Conservation (phyloP, 2,888 invertebrate species). For the Lasioglossum marginatum region DNA sequence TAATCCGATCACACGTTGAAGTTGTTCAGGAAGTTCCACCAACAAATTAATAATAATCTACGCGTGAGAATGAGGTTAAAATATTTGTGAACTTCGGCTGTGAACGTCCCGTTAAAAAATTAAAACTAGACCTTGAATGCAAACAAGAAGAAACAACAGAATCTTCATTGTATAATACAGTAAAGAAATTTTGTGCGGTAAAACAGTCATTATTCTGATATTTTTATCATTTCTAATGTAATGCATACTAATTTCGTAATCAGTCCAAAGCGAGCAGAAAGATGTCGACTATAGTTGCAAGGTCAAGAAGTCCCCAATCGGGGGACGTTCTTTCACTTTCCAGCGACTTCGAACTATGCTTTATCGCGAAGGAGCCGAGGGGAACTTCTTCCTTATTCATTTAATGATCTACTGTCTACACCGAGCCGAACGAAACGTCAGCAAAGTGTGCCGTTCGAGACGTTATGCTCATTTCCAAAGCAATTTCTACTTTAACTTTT, state of each 20-base stretch:
- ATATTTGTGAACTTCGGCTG: not conserved
- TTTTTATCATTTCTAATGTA: not conserved
- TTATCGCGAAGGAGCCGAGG: slow-evolving; percentile 14
- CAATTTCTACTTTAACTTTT: not conserved
- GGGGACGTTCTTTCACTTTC: slow-evolving; percentile 40
- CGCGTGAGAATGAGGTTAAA: not conserved
- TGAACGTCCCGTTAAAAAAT: not conserved
- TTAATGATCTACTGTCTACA: slow-evolving; percentile 48
- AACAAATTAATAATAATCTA: not conserved
- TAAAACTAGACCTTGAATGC: not conserved
- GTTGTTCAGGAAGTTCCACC: not conserved
- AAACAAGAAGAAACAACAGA: not conserved
- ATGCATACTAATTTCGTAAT: slow-evolving; percentile 54
- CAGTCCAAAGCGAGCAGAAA: slow-evolving; percentile 29
- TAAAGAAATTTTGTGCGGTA: not conserved
- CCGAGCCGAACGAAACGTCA: slow-evolving; percentile 24
- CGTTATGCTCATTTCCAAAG: slow-evolving; percentile 10
- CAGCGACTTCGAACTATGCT: slow-evolving; percentile 27
- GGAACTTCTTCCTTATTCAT: slow-evolving; percentile 48
- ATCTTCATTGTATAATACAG: not conserved
- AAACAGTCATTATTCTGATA: not conserved
- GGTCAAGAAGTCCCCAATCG: slow-evolving; percentile 46
- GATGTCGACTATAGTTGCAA: slow-evolving; percentile 21
- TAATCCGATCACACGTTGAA: not conserved
- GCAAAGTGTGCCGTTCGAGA: slow-evolving; percentile 29